Evolutionary conservation across 2,797 vertebrate genomes (phyloP).

Genomic region (Galagoides demidoff): DNA sequence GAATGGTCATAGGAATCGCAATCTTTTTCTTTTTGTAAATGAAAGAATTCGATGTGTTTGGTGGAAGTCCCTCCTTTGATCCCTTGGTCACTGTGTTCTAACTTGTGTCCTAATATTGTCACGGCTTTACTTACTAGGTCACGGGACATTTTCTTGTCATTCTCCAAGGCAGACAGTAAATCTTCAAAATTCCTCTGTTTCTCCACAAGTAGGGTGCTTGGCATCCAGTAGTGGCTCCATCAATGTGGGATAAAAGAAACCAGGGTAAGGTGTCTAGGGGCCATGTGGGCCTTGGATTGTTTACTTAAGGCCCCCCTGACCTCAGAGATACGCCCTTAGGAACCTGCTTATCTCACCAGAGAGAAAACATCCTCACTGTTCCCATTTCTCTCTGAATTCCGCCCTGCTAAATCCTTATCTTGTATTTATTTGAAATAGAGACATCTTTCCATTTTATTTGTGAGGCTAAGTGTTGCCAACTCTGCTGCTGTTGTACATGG

Average conservation of each 20-base stretch:
- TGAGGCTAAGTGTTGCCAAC: not conserved
- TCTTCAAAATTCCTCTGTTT: not conserved
- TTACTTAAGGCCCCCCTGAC: not conserved
- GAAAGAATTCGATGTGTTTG: not conserved
- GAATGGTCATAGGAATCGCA: not conserved
- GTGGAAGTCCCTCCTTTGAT: not conserved
- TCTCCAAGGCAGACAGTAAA: not conserved
- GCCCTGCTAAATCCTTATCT: not conserved
- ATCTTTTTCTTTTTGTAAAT: not conserved
- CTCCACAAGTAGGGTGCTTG: not conserved
- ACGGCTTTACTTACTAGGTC: not conserved
- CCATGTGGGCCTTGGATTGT: not conserved
- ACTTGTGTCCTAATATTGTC: rapidly evolving
- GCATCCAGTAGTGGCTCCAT: rapidly evolving
- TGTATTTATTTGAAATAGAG: not conserved
- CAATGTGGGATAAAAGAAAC: not conserved
- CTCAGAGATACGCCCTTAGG: not conserved
- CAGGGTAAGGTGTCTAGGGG: not conserved
- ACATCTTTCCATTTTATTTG: not conserved
- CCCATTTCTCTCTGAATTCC: not conserved
- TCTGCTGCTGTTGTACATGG: not conserved
- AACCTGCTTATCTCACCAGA: not conserved
- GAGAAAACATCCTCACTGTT: not conserved
- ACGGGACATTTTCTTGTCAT: not conserved
- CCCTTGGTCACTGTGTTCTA: not conserved